Evolutionary conservation across 2,797 vertebrate species (phyloP).

Genomic region (Neoniphon sammara): DNA sequence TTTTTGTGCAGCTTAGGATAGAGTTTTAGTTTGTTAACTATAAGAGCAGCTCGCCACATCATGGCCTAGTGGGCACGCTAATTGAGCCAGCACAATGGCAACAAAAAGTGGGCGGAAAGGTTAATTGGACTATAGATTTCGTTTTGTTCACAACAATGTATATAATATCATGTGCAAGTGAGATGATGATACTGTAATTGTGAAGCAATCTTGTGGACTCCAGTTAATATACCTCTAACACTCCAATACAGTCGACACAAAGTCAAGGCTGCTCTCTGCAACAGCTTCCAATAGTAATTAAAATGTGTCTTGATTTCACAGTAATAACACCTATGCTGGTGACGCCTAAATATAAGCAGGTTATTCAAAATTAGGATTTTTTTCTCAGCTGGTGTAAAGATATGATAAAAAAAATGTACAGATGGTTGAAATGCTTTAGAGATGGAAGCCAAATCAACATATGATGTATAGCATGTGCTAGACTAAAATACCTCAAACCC

Average conservation of each 20-base stretch:
- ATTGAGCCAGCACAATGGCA: not conserved
- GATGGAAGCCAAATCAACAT: slow-evolving; percentile 3
- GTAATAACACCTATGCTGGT: not conserved
- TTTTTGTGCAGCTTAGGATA: slow-evolving; percentile 30
- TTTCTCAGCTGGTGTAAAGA: slow-evolving; percentile 18
- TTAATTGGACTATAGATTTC: slow-evolving; percentile 24
- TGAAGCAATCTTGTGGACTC: not conserved
- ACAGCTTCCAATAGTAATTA: no score
- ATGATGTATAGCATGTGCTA: not conserved
- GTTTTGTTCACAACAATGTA: not conserved
- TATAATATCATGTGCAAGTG: not conserved
- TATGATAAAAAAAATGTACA: slow-evolving; percentile 26
- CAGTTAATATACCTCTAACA: not conserved
- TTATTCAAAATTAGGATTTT: not conserved
- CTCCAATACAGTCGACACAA: no score
- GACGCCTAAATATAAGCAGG: not conserved
- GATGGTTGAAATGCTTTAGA: slow-evolving; percentile 16
- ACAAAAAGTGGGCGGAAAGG: not conserved
- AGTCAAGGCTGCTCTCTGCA: no score
- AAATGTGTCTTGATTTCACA: slow-evolving; percentile 4
- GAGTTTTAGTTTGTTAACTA: slow-evolving; percentile 42
- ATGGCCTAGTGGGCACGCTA: not conserved
- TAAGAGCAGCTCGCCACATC: slow-evolving; percentile 13
- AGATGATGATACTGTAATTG: not conserved
- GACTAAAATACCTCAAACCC: not conserved